A percentile compares a stretch with the other conserved stretches of the same genome.
These are phyloP conservation scores for Tachyglossus aculeatus DNA, from an alignment of 2,797 vertebrate genomes.

Conservation along the genomic window DNA sequence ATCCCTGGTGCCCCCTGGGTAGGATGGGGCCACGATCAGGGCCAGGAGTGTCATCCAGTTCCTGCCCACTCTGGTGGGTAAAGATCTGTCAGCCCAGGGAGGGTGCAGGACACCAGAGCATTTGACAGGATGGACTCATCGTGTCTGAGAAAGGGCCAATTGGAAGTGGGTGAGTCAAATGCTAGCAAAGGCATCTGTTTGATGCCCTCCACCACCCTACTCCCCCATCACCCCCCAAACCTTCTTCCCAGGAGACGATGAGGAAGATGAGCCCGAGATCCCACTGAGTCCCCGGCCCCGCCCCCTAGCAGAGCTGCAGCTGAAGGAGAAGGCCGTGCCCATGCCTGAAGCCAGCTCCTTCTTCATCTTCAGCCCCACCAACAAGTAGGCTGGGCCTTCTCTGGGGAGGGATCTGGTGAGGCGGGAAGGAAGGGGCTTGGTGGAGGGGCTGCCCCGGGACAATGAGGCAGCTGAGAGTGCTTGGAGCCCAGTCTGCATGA, in stretches of 20 bases:
- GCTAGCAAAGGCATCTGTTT: too few relatives aligned
- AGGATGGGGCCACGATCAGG: too few relatives aligned
- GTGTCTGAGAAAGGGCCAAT: too few relatives aligned
- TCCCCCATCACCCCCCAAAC: background rate
- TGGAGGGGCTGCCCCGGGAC: too few relatives aligned
- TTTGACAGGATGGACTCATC: too few relatives aligned
- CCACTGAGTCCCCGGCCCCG: conserved; percentile 92
- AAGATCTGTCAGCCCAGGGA: background rate
- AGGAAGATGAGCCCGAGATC: conserved; percentile 96
- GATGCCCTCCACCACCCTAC: too few relatives aligned
- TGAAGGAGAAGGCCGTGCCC: conserved; percentile 96
- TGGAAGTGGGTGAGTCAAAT: too few relatives aligned
- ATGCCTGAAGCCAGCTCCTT: conserved; percentile 95
- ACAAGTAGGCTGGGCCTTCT: conserved; percentile 82
- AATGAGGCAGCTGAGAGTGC: too few relatives aligned
- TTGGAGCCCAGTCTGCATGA: too few relatives aligned
- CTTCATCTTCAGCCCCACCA: conserved; percentile 95
- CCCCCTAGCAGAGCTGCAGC: conserved; percentile 93
- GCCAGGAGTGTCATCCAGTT: too few relatives aligned
- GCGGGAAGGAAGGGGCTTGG: too few relatives aligned
- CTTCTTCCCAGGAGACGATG: conserved; percentile 87
- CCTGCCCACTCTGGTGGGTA: background rate
- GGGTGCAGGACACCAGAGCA: background rate
- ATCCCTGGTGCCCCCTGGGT: background rate
- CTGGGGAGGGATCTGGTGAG: too few relatives aligned